Evolutionary conservation across 2,113 vertebrate species (phyloP).

Genomic region (Bettongia penicillata): DNA sequence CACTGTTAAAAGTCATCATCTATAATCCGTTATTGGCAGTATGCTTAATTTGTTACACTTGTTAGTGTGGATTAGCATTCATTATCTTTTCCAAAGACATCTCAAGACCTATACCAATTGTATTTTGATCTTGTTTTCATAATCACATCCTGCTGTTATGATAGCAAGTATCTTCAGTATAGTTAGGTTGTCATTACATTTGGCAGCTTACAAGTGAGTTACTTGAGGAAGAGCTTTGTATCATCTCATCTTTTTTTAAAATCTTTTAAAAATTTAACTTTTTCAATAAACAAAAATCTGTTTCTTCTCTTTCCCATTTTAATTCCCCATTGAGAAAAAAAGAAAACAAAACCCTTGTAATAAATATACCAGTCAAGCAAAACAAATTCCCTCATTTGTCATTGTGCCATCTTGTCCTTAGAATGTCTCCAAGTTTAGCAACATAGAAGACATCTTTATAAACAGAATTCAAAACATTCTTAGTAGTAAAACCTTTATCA

Average conservation of each 20-base stretch:
- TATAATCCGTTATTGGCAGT: not conserved
- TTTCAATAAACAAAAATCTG: not conserved
- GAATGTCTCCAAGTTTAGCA: not conserved
- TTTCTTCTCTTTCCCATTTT: not conserved
- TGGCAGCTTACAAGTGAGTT: not conserved
- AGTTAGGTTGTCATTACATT: not conserved
- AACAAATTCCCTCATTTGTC: not conserved
- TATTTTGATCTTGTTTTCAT: not conserved
- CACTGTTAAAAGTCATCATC: not conserved
- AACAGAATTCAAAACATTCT: not conserved
- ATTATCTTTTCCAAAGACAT: not conserved
- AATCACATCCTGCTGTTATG: not conserved
- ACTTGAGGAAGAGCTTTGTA: not conserved
- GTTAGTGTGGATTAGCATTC: not conserved
- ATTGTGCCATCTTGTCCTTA: not conserved
- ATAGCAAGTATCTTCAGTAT: not conserved
- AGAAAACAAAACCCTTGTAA: not conserved
- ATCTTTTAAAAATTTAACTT: not conserved
- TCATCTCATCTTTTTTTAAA: not conserved
- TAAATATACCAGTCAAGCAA: not conserved
- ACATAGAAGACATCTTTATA: not conserved
- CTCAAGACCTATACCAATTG: not conserved
- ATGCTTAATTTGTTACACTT: not conserved
- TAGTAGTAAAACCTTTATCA: not conserved
- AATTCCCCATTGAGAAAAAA: not conserved